Conservation (phyloP, 2,113 vertebrate species). For the Melospiza georgiana region DNA sequence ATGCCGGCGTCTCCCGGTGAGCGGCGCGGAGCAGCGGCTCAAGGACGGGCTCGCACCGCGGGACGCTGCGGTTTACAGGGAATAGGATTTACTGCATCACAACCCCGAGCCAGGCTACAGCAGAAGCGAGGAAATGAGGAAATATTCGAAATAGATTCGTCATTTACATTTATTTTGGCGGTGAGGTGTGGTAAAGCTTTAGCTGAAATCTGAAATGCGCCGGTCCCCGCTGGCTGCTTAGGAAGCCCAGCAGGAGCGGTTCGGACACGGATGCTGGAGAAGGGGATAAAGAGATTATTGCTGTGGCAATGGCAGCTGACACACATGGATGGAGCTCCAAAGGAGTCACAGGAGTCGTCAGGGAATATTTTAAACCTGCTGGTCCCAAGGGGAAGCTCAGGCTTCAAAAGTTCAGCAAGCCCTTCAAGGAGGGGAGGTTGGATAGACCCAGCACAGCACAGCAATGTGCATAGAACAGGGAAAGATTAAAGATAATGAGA, state of each 20-base stretch:
- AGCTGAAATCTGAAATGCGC: not conserved
- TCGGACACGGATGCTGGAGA: not conserved
- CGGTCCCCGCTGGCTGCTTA: not conserved
- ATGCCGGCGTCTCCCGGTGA: not conserved
- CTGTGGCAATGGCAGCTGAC: not conserved
- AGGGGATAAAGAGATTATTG: not conserved
- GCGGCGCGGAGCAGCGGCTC: not conserved
- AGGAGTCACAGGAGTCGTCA: not conserved
- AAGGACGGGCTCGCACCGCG: rapidly evolving
- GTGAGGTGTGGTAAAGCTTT: not conserved
- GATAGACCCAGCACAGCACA: not conserved
- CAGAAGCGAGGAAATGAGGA: not conserved
- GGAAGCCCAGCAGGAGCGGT: not conserved
- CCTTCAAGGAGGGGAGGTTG: not conserved
- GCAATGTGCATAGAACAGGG: not conserved
- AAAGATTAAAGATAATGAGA: not conserved
- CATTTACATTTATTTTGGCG: not conserved
- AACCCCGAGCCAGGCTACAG: not conserved
- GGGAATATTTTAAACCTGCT: not conserved
- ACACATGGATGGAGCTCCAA: not conserved
- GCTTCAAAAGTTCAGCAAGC: not conserved
- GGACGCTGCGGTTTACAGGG: not conserved
- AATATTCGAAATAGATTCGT: not conserved
- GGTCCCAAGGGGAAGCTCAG: not conserved
- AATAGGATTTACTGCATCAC: not conserved